Base-by-base conservation (phyloP, 2,113 vertebrate species). In the Vulpes ferrilata region DNA sequence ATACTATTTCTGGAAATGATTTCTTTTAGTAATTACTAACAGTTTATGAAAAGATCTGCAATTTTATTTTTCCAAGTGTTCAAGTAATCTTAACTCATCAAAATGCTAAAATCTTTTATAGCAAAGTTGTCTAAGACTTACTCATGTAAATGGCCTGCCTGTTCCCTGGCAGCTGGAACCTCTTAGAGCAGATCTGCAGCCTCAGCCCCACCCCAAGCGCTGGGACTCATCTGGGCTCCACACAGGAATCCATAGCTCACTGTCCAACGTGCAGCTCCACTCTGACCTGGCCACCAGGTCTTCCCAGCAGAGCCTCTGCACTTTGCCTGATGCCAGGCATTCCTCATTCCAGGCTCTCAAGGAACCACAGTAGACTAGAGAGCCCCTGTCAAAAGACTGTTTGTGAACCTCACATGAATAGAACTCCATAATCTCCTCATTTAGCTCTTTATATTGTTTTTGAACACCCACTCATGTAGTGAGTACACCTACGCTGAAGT, bases 21-120 rank as follows among this genome's bases (percentile, higher is more conserved):
- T 90, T 51, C 8, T 96, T 97, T 97, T 95, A 95, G 95, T 95
- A 98, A 95, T 95, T 97, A 93, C 90, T 90, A 98, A 59, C 20
- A 97, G 82, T 97, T 97, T 93, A 86, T 95, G 32, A 64, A 98
- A 98, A 97, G 9, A 97, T 94, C 11, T 80, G 55, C 78, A 95
- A 98, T 80, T 95, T 93, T 97, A 97, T 97, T 69, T 62, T 91
- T 51, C 78, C 57, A 97, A 87, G 74, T 95, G 57, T 91, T 97
- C n/a, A 78, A 98, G 82, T 53, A 43, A 94, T 97, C 98, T 97
- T 87, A 30, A 9, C 86, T 80, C 92, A 95, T 96, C 96, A 96
- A 98, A 98, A 98, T 95, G 13, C 27, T 93, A 96, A 98, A 27
- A 32, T 97, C 32, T 65, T 98, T 97, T 71, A 32, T 81, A 96